Percentiles rank a stretch among this genome's conserved stretches.
Conservation (phyloP, 2,888 invertebrate genomes). For the Shargacucullia verbasci region DNA sequence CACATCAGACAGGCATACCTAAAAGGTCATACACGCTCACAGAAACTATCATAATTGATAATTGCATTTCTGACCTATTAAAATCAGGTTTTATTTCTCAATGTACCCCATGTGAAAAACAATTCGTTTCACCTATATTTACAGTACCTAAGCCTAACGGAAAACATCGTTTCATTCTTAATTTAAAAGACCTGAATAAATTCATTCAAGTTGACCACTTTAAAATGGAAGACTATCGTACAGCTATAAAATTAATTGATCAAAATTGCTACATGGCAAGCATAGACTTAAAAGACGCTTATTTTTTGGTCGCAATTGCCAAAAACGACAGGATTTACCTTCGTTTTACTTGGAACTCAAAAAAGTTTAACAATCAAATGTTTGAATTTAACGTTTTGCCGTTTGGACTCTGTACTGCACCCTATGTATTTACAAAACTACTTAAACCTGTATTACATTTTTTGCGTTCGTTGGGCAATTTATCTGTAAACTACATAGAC, state of each 20-base stretch:
- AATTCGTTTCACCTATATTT: constrained; percentile 7
- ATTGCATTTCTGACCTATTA: constrained; percentile 4
- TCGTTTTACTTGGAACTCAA: background rate
- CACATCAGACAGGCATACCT: background rate
- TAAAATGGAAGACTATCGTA: constrained; percentile 17
- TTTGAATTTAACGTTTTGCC: constrained; percentile 10
- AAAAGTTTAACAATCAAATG: background rate
- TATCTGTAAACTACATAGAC: constrained; percentile 8
- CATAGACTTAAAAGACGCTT: constrained; percentile 14
- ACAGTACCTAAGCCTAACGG: constrained; percentile 7
- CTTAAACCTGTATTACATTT: constrained; percentile 4
- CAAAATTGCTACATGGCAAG: constrained; percentile 7
- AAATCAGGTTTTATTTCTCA: constrained; percentile 3
- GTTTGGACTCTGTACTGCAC: constrained; percentile 10
- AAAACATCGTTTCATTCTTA: constrained; percentile 13
- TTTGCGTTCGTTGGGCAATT: background rate
- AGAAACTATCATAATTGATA: constrained; percentile 7
- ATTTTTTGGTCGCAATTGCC: constrained; percentile 8
- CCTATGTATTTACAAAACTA: constrained; percentile 5
- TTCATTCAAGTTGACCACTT: constrained; percentile 10
- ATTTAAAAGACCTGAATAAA: constrained; percentile 14
- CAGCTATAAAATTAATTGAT: constrained; percentile 13
- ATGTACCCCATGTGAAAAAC: constrained; percentile 5
- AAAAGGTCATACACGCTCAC: background rate
- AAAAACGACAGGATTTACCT: constrained; percentile 1